A percentile compares a stretch with the other conserved stretches of the same genome.
Conservation (phyloP, 2,113 vertebrate genomes). For the Zootoca vivipara region DNA sequence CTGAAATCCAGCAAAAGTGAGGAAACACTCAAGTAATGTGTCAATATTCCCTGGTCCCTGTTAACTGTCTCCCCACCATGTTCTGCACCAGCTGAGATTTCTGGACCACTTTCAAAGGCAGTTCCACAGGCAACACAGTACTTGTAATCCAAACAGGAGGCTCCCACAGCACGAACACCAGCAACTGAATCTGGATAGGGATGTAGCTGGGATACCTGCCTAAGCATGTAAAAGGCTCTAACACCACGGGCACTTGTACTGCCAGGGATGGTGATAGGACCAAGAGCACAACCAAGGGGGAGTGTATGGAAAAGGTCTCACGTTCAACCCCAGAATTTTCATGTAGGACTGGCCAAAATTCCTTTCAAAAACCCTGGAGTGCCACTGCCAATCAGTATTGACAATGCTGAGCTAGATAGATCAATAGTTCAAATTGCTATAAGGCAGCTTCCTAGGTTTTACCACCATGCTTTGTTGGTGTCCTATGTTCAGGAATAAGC, state of each 20-base stretch:
- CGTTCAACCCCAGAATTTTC: no score
- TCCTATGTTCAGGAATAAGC: not conserved
- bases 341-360: no score
- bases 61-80: not conserved
- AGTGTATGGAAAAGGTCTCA: no score
- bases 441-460: no score
- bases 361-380: no score
- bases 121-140: not conserved
- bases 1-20: not conserved
- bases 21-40: not conserved
- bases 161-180: not conserved
- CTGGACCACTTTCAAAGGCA: not conserved
- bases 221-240: not conserved
- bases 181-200: not conserved
- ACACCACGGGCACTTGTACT: not conserved
- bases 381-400: no score
- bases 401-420: no score
- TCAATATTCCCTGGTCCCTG: not conserved
- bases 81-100: not conserved
- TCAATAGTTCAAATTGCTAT: no score
- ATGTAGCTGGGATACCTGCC: not conserved
- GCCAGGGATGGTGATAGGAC: not conserved
- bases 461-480: not conserved
- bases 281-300: not conserved
- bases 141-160: not conserved